Evolutionary conservation across 2,113 vertebrate genomes (phyloP).

Genomic region (Xerus inauris): DNA sequence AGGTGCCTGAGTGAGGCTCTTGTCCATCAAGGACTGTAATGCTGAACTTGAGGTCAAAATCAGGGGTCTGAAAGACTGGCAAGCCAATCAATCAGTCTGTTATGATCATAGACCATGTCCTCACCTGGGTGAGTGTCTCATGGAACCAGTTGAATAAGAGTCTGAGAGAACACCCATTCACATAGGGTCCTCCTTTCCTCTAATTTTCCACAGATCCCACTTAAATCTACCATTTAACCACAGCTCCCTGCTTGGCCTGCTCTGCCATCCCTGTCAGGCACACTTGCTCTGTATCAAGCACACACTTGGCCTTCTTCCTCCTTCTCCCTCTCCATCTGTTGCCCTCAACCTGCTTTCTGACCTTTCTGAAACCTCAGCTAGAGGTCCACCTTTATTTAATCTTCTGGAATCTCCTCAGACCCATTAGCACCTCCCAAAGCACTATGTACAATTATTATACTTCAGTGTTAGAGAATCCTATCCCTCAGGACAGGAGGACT

Average conservation of each 20-base stretch:
- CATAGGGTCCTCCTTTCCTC: neutral
- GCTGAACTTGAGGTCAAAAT: neutral
- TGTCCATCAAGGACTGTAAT: neutral
- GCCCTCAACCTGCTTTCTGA: neutral
- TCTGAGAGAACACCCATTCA: neutral
- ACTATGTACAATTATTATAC: neutral
- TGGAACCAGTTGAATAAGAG: neutral
- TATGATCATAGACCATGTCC: neutral
- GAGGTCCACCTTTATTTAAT: neutral
- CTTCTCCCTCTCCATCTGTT: neutral
- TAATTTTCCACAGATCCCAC: neutral
- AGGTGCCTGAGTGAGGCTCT: neutral
- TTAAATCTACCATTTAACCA: neutral
- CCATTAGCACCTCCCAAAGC: neutral
- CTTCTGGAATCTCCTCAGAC: neutral
- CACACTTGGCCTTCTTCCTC: neutral
- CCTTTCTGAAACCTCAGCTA: neutral
- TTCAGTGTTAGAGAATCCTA: neutral
- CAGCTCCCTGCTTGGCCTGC: neutral
- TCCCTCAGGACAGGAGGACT: neutral
- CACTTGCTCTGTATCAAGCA: no score
- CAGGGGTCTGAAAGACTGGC: neutral
- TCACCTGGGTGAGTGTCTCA: neutral
- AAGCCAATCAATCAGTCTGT: neutral
- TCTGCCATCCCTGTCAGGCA: no score